These are phyloP conservation scores for Drosophila bifasciata DNA, from an alignment of 1,140 invertebrate genomes.

Conservation along the genomic window DNA sequence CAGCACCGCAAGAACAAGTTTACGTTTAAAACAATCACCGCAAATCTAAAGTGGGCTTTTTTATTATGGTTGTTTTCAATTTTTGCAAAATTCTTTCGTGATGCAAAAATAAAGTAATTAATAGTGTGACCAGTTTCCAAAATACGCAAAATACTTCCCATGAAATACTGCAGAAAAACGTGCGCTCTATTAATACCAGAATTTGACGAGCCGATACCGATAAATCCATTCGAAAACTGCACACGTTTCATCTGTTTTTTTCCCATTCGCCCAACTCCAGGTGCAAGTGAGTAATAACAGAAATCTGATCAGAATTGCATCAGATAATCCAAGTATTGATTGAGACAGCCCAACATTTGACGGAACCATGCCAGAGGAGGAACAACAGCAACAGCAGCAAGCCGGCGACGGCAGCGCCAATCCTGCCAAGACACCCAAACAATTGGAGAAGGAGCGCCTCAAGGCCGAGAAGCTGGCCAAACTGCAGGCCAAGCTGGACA, in stretches of 20 bases:
- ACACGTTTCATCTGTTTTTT: constrained; percentile 74
- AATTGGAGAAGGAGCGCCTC: constrained; percentile 95
- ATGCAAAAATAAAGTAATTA: constrained; percentile 16
- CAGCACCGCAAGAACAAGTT: no score
- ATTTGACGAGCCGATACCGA: not conserved
- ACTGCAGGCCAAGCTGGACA: constrained; percentile 95
- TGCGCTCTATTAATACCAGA: not conserved
- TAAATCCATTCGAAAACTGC: constrained; percentile 47
- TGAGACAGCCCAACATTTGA: constrained; percentile 21
- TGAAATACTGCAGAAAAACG: not conserved
- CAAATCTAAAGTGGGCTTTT: no score
- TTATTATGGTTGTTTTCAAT: not conserved
- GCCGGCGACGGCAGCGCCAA: constrained; percentile 48
- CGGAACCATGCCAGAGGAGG: constrained; percentile 47
- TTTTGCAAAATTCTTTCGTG: constrained; percentile 26
- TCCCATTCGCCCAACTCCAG: constrained; percentile 21
- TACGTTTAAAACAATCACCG: no score
- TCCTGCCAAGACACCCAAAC: constrained; percentile 92
- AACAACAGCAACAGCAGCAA: constrained; percentile 28
- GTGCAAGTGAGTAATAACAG: constrained; percentile 44
- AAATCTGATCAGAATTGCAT: constrained; percentile 2
- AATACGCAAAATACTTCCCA: no score
- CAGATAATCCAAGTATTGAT: constrained; percentile 19
- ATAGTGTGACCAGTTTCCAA: constrained; percentile 3
- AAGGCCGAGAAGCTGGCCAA: constrained; percentile 96